Evolutionary conservation across 2,113 vertebrate species (phyloP), one percentile per base, ranked within the genome.

Genomic region (Tringa solitaria): DNA sequence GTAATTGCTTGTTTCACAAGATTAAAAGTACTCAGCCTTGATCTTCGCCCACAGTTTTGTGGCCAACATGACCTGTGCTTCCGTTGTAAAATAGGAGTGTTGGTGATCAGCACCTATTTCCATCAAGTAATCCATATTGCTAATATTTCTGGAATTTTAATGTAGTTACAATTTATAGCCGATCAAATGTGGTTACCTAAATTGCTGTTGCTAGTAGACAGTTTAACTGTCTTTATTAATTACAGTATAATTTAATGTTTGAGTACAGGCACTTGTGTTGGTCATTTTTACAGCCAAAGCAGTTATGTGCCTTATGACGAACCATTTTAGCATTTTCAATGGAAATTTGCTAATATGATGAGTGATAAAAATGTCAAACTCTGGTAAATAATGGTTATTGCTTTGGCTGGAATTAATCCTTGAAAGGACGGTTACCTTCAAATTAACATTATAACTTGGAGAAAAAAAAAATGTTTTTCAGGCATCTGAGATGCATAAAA

Each of bases 1-100:
- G 99, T 99, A 99, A 99, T 99, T 99, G 99, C 99, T 99, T 99
- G 99, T 99, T 99, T 99, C 99, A 99, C 98, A 99, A 99, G 99
- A 99, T 99, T 99, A 99, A 99, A 99, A 99, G 99, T 99, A 98
- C 98, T 99, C 98, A 98, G 98, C 98, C 98, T 98, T 99, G 99
- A 99, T 99, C 99, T 98, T 98, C 98, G 97, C 98, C 98, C 98
- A 97, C 97, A 97, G 99, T 99, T 99, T 99, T 98, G 99, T 98
- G 98, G 99, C 99, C 98, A 98, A 98, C 98, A 93, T 99, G 99
- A 99, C 99, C 99, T 76, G 94, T 89, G 97, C 98, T 98, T 98
- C 97, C 91, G 96, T 98, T 98, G 94, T 99, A 91, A 73, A 97
- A 97, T 95, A 77, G 87, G 92, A 98, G 96, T 97, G 97, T 96